phyloP scores from a whole-genome alignment of 2,113 vertebrate species.

The Pygoscelis antarcticus region DNA sequence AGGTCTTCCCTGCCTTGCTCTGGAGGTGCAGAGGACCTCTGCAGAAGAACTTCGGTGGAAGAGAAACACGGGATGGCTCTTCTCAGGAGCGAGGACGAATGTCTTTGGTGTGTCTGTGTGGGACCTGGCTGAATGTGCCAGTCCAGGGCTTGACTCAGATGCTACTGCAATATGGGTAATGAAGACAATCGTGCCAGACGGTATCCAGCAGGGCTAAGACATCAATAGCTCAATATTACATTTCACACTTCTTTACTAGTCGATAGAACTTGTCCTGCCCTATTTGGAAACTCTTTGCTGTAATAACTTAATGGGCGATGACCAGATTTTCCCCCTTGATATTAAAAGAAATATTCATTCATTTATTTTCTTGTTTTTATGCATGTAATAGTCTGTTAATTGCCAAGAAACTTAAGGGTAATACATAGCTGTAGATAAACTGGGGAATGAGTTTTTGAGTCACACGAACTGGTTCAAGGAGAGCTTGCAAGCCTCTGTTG shows the following conservation, averaged over 20 bases:
- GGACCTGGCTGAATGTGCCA: neutral
- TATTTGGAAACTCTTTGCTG: neutral
- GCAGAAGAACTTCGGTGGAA: neutral
- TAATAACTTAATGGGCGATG: neutral
- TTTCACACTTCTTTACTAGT: neutral
- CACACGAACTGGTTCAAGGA: neutral
- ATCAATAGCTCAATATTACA: neutral
- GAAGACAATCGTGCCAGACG: neutral
- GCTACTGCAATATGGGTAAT: accelerated
- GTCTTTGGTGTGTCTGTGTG: neutral
- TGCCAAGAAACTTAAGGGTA: neutral
- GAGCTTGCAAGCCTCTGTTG: neutral
- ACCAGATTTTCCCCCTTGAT: neutral
- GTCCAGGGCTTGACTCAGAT: neutral
- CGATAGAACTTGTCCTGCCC: neutral
- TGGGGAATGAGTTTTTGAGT: neutral
- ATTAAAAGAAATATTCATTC: neutral
- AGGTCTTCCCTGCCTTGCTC: neutral
- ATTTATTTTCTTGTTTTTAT: neutral
- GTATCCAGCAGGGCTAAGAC: neutral
- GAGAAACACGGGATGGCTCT: accelerated
- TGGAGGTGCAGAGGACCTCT: neutral
- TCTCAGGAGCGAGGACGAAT: neutral
- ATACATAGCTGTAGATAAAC: neutral
- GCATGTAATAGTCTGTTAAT: neutral